Evolutionary conservation across 2,888 invertebrate genomes (phyloP).

Genomic region (Dusona sp.): DNA sequence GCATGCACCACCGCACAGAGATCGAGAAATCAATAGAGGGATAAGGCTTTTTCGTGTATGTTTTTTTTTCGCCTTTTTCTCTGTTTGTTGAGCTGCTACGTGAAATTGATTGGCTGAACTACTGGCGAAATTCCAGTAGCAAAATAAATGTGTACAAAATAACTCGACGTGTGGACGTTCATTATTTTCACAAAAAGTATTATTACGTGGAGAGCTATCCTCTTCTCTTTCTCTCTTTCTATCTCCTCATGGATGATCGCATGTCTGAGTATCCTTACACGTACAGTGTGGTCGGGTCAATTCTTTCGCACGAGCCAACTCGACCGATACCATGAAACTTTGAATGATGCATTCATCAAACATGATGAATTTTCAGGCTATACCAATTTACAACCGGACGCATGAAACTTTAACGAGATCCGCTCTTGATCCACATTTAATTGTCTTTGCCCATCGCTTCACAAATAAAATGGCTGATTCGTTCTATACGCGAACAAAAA

Average conservation of each 20-base stretch:
- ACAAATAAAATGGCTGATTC: background rate
- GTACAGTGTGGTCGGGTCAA: background rate
- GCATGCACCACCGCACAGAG: background rate
- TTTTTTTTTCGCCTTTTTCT: background rate
- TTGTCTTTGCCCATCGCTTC: background rate
- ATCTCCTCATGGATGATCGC: constrained; percentile 64
- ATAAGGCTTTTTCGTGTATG: background rate
- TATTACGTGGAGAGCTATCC: constrained; percentile 41
- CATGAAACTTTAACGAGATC: constrained; percentile 26
- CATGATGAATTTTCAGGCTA: constrained; percentile 33
- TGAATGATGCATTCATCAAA: constrained; percentile 71
- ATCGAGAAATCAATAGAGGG: constrained; percentile 11
- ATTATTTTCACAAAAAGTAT: constrained; percentile 52
- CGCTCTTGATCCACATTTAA: constrained; percentile 36
- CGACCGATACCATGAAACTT: constrained; percentile 67
- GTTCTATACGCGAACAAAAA: background rate
- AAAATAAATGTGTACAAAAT: constrained; percentile 33
- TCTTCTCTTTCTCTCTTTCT: background rate
- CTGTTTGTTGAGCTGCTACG: background rate
- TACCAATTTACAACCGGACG: constrained; percentile 25
- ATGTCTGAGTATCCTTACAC: constrained; percentile 63
- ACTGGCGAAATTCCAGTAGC: constrained; percentile 22
- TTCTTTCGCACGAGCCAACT: constrained; percentile 54
- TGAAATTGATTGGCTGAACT: constrained; percentile 20
- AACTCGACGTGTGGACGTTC: constrained; percentile 28